Base-by-base conservation (phyloP, 2,797 vertebrate species). In the Poecilia picta region DNA sequence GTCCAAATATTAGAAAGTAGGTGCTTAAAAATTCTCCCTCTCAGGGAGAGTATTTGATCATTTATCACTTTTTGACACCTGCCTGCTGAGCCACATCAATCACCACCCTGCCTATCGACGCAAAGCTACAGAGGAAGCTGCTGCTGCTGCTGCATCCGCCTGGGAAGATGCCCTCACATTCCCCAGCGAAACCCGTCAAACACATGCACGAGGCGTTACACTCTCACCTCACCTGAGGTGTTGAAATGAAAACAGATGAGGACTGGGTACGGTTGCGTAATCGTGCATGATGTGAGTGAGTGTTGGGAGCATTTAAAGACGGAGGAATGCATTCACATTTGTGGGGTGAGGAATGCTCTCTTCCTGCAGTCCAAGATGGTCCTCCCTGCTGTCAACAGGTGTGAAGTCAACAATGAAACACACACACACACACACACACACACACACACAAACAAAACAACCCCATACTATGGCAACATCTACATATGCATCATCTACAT, bases 311-410 rank as follows among this genome's bases (percentile, higher is more conserved):
- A 82, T 72, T 71, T 75, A 86, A 76, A 81, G 79, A 74, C 76
- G 68, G 59, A 71, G 77, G 51, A 71, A 82, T 77, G 88, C 73
- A 74, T 76, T 46, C 53, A 33, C 23, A 39, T 28, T 13, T 77
- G 77, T 70, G 78, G 76, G 77, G 41, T 68, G 62, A 87, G 75
- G 62, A 87, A 76, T 73, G 53, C 31, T 20, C 77, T 81, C 13
- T 43, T 45, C 33, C 15, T 43, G 47, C 76, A 70, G 46, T 68
- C 43, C 47, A 33, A 31, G 41, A 36, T 43, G 78, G 20, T 75
- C 41, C 78, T 75, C 46, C 73, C 59, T 53, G 36, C 20, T 83
- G 82, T 84, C 87, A 93, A 91, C 89, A 92, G 89, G 90, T 94
- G 89, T 82, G 59, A 66, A n/a, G 49, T 57, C 73, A 53, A 39